Conservation (phyloP, 1,140 invertebrate genomes). For the Pseudomyrmex gracilis region DNA sequence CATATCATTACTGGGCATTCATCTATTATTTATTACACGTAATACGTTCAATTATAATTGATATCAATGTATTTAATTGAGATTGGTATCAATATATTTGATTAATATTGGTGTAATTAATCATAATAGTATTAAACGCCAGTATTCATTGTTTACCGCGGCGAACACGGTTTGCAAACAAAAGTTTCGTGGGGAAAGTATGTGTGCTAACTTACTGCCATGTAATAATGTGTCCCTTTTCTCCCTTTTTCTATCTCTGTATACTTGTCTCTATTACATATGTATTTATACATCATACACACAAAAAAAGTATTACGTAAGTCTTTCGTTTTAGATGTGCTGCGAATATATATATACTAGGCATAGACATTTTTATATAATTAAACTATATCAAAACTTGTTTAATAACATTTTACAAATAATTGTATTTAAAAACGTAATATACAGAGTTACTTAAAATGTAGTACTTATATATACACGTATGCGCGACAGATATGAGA, state of each 20-base stretch:
- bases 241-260: too few species aligned
- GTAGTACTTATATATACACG: background rate
- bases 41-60: slow-evolving; percentile 49
- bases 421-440: slow-evolving; percentile 21
- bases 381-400: slow-evolving; percentile 16
- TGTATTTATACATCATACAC: background rate
- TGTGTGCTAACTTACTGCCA: slow-evolving; percentile 35
- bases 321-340: slow-evolving; percentile 18
- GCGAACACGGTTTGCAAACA: slow-evolving; percentile 30
- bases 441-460: slow-evolving; percentile 28
- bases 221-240: slow-evolving; percentile 9
- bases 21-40: slow-evolving; percentile 59
- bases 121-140: slow-evolving; percentile 57
- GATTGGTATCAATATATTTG: slow-evolving; percentile 48
- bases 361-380: slow-evolving; percentile 1
- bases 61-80: slow-evolving; percentile 52
- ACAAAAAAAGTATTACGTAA: slow-evolving; percentile 5
- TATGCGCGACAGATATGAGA: too few species aligned
- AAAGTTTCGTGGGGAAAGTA: slow-evolving; percentile 28
- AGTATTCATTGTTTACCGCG: slow-evolving; percentile 54
- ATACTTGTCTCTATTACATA: too few species aligned
- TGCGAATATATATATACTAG: slow-evolving; percentile 1
- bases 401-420: slow-evolving; percentile 43
- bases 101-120: slow-evolving; percentile 21
- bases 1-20: slow-evolving; percentile 82